Conservation (phyloP, 2,797 vertebrate species). For the Argya squamiceps region DNA sequence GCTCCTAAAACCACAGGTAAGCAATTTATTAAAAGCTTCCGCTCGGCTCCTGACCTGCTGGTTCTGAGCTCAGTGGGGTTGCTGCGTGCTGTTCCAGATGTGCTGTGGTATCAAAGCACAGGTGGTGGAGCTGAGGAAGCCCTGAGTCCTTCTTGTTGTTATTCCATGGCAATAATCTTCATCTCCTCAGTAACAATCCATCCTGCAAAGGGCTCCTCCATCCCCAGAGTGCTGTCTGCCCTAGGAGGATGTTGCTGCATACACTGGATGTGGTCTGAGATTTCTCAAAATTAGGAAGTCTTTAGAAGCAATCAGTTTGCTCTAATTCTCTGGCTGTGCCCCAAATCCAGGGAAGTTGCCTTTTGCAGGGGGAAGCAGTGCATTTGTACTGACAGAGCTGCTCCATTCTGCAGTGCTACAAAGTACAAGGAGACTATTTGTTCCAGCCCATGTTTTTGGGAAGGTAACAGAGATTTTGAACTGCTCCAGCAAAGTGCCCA, state of each 20-base stretch:
- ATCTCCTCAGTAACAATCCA: not conserved
- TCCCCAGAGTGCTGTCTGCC: not conserved
- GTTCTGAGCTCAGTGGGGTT: slow-evolving; percentile 57
- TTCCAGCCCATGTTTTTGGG: not conserved
- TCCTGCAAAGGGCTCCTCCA: not conserved
- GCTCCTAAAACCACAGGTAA: slow-evolving; percentile 55
- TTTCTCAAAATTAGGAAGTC: slow-evolving; percentile 30
- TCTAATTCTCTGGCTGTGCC: not conserved
- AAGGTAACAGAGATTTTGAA: not conserved
- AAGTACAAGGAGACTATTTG: not conserved
- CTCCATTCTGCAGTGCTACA: not conserved
- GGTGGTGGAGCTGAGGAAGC: slow-evolving; percentile 4
- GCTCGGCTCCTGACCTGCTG: slow-evolving; percentile 44
- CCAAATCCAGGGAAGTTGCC: not conserved
- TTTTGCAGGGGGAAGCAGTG: not conserved
- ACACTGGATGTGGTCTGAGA: not conserved
- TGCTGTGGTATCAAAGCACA: slow-evolving; percentile 51
- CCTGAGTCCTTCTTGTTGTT: not conserved
- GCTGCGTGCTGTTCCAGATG: slow-evolving; percentile 37
- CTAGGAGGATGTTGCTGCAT: slow-evolving; percentile 7
- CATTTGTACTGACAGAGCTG: not conserved
- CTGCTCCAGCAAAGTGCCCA: not conserved
- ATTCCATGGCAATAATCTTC: not conserved
- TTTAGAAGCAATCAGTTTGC: slow-evolving; percentile 32
- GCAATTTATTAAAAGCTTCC: slow-evolving; percentile 60